Base-by-base conservation (phyloP, 64 coral and sea anemone genomes). In the Montipora foliosa region DNA sequence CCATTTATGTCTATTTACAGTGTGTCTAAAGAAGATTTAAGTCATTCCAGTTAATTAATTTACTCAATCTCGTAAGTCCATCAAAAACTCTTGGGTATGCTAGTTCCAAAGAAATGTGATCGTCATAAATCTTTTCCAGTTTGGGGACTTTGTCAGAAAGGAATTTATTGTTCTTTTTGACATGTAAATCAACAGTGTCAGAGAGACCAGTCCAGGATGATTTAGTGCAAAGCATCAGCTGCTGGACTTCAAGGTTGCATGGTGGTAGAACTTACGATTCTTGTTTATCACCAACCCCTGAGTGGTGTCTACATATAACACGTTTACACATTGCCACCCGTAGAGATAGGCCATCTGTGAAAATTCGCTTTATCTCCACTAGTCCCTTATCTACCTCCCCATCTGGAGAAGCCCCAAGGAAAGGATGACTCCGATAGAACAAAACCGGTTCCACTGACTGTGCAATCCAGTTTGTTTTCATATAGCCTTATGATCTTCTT, bases 231-330 rank as follows among this genome's bases (percentile, higher is more conserved):
- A 96, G 90, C 95, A 93, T 93, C 47, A 80, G 91, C n/a, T 74
- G 87, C 48, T 96, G 95, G 58, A 96, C 52, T 67, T 96, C n/a
- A n/a, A n/a, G n/a, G n/a, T n/a, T n/a, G n/a, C n/a, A n/a, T n/a
- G 91, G 24, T 96, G 86, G 83, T 90, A 93, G 61, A 89, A 96
- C 74, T 90, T 89, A 64, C 87, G 95, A 60, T 90, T 96, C 64
- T 80, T 90, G 77, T 93, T 96, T 11, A 90, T 44, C 44, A 73
- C 73, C 22, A 96, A 44, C 37, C 87, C 87, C 78, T 87, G 64
- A 72, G 47, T 19, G 21, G 49, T 82, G 70, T 88, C 79, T 95
- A 70, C 89, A 82, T 71, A 88, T 95, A 47, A 19, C 3, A 64
- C 94, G 83, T 55, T 91, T 95, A 21, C 82, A 88, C 24, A 88